Evolutionary conservation across 35 echinoderm and acorn worm species (phyloP).

Genomic region (Holothuria glaberrima): DNA sequence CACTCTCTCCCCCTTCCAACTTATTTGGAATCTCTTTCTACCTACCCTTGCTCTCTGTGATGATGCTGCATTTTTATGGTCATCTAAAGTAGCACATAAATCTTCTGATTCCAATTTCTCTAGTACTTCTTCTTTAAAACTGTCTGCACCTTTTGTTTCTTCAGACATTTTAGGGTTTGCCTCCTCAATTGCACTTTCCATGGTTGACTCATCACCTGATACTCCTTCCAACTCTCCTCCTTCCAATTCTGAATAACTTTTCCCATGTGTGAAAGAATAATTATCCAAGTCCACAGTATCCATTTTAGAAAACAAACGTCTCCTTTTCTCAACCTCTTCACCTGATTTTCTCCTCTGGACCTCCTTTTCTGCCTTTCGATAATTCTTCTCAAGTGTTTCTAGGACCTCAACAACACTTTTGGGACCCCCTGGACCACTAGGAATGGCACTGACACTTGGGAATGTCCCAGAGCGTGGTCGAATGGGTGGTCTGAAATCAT

Average conservation of each 20-base stretch:
- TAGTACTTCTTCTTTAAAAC: not conserved
- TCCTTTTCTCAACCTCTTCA: not conserved
- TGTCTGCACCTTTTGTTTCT: too few species aligned
- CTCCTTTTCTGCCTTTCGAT: conserved; percentile 46
- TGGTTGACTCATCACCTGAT: not conserved
- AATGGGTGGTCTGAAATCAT: not conserved
- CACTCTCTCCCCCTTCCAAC: not conserved
- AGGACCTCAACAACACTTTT: conserved; percentile 73
- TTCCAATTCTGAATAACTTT: too few species aligned
- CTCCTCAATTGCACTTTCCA: conserved; percentile 33
- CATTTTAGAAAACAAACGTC: conserved; percentile 57
- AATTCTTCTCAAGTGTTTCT: conserved; percentile 68
- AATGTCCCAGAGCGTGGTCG: conserved; percentile 60
- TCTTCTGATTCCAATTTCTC: conserved; percentile 19
- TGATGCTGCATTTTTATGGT: not conserved
- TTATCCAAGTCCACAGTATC: conserved; percentile 66
- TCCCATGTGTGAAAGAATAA: conserved; percentile 47
- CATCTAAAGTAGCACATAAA: not conserved
- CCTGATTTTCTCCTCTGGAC: not conserved
- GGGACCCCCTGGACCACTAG: conserved; percentile 23
- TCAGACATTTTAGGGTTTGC: not conserved
- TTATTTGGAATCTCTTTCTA: not conserved
- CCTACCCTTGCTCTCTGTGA: not conserved
- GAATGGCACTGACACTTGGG: conserved; percentile 22
- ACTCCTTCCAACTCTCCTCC: not conserved